A percentile compares a stretch with the other conserved stretches of the same genome.
phyloP scores from a whole-genome alignment of 2,888 invertebrate genomes.

The Pseudococcus viburni region DNA sequence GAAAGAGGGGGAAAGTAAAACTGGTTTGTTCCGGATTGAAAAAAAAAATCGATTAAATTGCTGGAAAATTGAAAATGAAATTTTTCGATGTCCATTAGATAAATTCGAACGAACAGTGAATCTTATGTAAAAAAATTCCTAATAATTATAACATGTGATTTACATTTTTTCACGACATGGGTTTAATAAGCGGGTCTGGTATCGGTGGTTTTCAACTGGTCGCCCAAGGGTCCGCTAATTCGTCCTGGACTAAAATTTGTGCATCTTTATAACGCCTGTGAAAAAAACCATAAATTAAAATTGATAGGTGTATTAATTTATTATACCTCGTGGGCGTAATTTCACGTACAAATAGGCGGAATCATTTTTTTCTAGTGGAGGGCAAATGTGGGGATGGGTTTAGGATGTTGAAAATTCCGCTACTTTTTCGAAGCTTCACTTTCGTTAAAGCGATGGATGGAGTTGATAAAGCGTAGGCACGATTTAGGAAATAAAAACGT shows the following conservation, averaged over 20 bases:
- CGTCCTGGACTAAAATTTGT: slow-evolving; percentile 13
- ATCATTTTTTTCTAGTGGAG: neutral
- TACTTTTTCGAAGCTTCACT: neutral
- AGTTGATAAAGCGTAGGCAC: neutral
- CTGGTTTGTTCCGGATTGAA: neutral
- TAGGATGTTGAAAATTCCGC: neutral
- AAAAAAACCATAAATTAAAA: slow-evolving; percentile 21
- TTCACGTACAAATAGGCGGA: slow-evolving; percentile 28
- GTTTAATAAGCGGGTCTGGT: slow-evolving; percentile 1
- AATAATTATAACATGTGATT: slow-evolving; percentile 5
- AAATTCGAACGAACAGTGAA: neutral
- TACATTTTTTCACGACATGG: neutral
- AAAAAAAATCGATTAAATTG: slow-evolving; percentile 1
- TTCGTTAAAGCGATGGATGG: neutral
- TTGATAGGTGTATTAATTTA: slow-evolving; percentile 39
- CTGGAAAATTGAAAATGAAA: slow-evolving; percentile 38
- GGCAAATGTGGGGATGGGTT: slow-evolving; percentile 21
- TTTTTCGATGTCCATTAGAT: neutral
- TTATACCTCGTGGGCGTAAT: slow-evolving; percentile 1
- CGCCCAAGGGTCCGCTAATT: slow-evolving; percentile 36
- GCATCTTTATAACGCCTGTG: slow-evolving; percentile 38
- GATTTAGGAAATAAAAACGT: neutral
- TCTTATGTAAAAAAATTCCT: neutral
- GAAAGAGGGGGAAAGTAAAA: slow-evolving; percentile 31
- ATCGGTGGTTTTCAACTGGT: slow-evolving; percentile 19